Percentiles rank a stretch among this genome's conserved stretches.
Conservation (phyloP, 2,888 invertebrate species). For the Coenonympha arcania region DNA sequence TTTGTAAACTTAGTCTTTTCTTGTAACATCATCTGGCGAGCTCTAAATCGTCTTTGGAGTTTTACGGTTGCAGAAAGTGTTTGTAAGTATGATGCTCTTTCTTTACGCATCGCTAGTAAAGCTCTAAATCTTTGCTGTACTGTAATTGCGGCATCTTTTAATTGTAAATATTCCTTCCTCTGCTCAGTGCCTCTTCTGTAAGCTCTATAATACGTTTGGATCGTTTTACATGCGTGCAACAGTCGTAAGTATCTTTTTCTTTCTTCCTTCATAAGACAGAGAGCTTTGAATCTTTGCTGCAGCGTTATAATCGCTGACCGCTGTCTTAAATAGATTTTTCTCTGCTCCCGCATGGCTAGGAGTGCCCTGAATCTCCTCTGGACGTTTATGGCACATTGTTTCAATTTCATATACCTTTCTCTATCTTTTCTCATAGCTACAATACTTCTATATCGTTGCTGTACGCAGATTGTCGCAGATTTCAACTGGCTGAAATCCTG, state of each 20-base stretch:
- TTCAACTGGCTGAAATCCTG: slow-evolving; percentile 50
- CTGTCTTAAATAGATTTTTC: slow-evolving; percentile 39
- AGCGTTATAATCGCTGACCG: slow-evolving; percentile 34
- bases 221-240: slow-evolving; percentile 44
- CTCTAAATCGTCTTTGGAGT: slow-evolving; percentile 56
- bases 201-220: slow-evolving; percentile 61
- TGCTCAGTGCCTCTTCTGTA: slow-evolving; percentile 38
- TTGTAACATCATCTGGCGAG: slow-evolving; percentile 44
- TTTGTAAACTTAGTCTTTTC: slow-evolving; percentile 47
- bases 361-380: slow-evolving; percentile 58
- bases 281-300: slow-evolving; percentile 54
- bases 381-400: slow-evolving; percentile 37
- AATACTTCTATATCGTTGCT: slow-evolving; percentile 51
- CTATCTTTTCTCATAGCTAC: slow-evolving; percentile 48
- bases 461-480: slow-evolving; percentile 52
- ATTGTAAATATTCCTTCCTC: slow-evolving; percentile 42
- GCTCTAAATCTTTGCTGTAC: slow-evolving; percentile 53
- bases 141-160: slow-evolving; percentile 37
- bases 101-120: slow-evolving; percentile 41
- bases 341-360: slow-evolving; percentile 43
- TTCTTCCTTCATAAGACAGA: slow-evolving; percentile 44
- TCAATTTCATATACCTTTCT: slow-evolving; percentile 44
- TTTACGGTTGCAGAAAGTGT: slow-evolving; percentile 32
- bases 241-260: slow-evolving; percentile 47
- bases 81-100: slow-evolving; percentile 40